A percentile compares a stretch with the other conserved stretches of the same genome.
Evolutionary conservation across 1,140 invertebrate genomes (phyloP).

Genomic region (Trichogramma pretiosum): DNA sequence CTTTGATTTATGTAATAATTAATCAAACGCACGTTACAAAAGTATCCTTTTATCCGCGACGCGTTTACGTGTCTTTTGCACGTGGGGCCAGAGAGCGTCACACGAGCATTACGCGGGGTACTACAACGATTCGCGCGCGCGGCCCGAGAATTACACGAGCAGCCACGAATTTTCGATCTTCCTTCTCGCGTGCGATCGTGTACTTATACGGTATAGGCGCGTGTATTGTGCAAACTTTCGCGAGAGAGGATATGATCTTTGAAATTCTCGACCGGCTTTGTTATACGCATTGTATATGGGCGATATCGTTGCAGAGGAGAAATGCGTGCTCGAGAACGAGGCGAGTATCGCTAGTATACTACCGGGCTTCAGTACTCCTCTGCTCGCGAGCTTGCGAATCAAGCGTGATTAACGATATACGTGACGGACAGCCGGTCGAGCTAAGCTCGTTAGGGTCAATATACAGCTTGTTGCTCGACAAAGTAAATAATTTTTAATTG

Average conservation of each 20-base stretch:
- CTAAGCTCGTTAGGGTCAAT: conserved; percentile 15
- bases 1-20: conserved; percentile 1
- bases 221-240: neutral
- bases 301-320: neutral
- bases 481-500: conserved; percentile 19
- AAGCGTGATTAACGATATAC: conserved; percentile 26
- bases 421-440: no score
- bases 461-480: conserved; percentile 2
- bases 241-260: neutral
- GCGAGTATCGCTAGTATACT: conserved; percentile 8
- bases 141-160: no score
- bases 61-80: no score
- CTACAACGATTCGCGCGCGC: no score
- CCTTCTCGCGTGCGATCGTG: no score
- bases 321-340: conserved; percentile 12
- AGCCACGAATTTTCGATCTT: no score
- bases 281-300: no score
- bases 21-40: neutral
- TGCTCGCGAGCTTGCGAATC: conserved; percentile 29
- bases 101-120: no score
- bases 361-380: conserved; percentile 25
- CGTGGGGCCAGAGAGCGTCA: no score
- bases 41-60: neutral
- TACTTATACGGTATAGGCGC: neutral
- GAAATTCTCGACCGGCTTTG: no score